Base-by-base conservation (phyloP, 2,888 invertebrate species). In the Monopis laevigella region DNA sequence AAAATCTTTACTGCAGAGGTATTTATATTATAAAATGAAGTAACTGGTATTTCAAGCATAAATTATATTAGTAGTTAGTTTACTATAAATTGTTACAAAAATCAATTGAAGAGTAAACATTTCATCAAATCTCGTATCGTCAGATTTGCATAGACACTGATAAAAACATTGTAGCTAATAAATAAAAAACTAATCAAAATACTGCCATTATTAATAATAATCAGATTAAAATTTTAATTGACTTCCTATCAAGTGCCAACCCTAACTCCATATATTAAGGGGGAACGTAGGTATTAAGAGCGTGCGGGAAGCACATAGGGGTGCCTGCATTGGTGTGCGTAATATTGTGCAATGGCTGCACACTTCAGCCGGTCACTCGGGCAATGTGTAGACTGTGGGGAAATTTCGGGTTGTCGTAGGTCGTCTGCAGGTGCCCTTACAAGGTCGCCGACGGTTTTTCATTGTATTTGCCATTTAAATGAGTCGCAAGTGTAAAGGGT, bases 321-420 rank as follows among this genome's bases (percentile, higher is more conserved):
- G 59, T 54, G 51, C 51, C 48, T 50, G 53, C 54, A 58, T 59
- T 54, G 52, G 55, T 56, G 43, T 43, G 39, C 26, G 35, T 39
- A 21, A 26, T 29, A 14, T 32, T 24, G 30, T 24, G 21, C 18
- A 18, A 29, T 17, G 21, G 2, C 34, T 11, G 12, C 2, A 2
- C 18, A 29, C 28, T 40, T 40, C 11, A 40, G 28, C 40, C 65
- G 65, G 69, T 68, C 66, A 68, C 52, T 64, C 57, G 64, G 61
- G 50, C 63, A 67, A 56, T n/a, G n/a, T n/a, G n/a, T n/a, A n/a
- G n/a, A 49, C 52, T 48, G 48, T 47, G 49, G 50, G 49, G 53
- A 51, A 55, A 49, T 54, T 58, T 49, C 50, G 48, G 41, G 53
- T 58, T 66, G 59, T 50, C 59, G 54, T 67, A 71, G 72, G 65